Conservation (phyloP, 2,888 invertebrate genomes). For the Exephanes ischioxanthus region DNA sequence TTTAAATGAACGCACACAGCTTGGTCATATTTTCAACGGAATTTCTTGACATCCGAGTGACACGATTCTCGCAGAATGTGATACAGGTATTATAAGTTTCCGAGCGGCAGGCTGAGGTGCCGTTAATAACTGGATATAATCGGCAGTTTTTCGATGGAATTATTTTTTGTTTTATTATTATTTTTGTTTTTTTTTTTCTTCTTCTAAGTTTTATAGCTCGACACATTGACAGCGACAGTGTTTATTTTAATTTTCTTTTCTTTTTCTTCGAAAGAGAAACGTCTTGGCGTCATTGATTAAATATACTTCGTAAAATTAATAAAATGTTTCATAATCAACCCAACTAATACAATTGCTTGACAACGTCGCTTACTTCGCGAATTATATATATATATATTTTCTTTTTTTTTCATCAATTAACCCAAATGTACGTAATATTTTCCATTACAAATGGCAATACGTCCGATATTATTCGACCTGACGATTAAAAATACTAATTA, state of each 20-base stretch:
- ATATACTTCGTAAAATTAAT: slow-evolving; percentile 15
- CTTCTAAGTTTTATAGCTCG: slow-evolving; percentile 60
- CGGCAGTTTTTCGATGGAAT: slow-evolving; percentile 64
- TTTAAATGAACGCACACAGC: slow-evolving; percentile 16
- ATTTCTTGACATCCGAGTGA: slow-evolving; percentile 66
- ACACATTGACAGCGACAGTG: slow-evolving; percentile 53
- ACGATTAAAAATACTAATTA: slow-evolving; percentile 47
- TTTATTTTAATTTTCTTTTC: slow-evolving; percentile 4
- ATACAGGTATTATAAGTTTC: slow-evolving; percentile 63
- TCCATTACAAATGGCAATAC: slow-evolving; percentile 25
- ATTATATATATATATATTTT: background rate
- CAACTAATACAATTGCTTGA: slow-evolving; percentile 1
- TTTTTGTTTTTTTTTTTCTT: background rate
- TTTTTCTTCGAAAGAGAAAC: background rate
- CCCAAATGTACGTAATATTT: slow-evolving; percentile 27
- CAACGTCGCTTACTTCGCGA: background rate
- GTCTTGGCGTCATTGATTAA: slow-evolving; percentile 32
- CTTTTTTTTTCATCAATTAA: slow-evolving; percentile 11
- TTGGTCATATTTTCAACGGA: slow-evolving; percentile 61
- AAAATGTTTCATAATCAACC: slow-evolving; percentile 24
- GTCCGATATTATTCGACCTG: slow-evolving; percentile 42
- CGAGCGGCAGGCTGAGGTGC: slow-evolving; percentile 54
- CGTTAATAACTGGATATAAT: slow-evolving; percentile 62
- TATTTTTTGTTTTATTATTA: background rate
- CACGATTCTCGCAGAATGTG: slow-evolving; percentile 57